phyloP scores from a whole-genome alignment of 2,888 invertebrate genomes.

The Xestia rhomboidea region DNA sequence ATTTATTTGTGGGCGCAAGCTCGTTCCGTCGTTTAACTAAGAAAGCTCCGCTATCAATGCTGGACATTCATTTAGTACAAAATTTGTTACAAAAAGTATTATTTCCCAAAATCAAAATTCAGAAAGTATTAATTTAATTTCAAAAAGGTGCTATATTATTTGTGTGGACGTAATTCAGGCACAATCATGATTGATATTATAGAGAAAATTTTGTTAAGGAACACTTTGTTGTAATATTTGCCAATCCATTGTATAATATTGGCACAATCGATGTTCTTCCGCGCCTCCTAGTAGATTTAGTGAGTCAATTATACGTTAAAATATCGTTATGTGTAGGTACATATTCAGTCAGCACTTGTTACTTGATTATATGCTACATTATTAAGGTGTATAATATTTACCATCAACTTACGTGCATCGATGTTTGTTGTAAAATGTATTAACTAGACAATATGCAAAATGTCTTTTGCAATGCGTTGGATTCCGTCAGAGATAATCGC shows the following conservation, averaged over 20 bases:
- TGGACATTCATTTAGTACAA: conserved; percentile 88
- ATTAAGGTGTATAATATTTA: conserved; percentile 64
- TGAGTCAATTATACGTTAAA: conserved; percentile 78
- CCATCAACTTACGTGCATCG: conserved; percentile 60
- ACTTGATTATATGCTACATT: conserved; percentile 67
- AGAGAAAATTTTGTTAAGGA: conserved; percentile 64
- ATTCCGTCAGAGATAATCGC: conserved; percentile 65
- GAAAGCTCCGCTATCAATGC: conserved; percentile 80
- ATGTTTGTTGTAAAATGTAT: conserved; percentile 64
- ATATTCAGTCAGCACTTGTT: conserved; percentile 72
- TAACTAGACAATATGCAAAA: conserved; percentile 63
- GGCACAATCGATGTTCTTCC: conserved; percentile 86
- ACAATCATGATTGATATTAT: conserved; percentile 74
- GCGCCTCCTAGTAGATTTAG: conserved; percentile 79
- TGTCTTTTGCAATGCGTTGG: conserved; percentile 56
- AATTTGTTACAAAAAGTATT: conserved; percentile 88
- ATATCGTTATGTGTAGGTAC: conserved; percentile 68
- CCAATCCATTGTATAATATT: conserved; percentile 70
- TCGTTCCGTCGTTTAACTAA: conserved; percentile 74
- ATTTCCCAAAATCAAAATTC: conserved; percentile 88
- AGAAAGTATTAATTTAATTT: conserved; percentile 87
- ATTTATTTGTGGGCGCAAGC: conserved; percentile 84
- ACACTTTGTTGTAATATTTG: conserved; percentile 64
- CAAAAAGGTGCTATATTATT: conserved; percentile 82
- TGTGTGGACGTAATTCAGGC: conserved; percentile 75